Evolutionary conservation across 2,797 vertebrate species (phyloP), one percentile per base, ranked within the genome.

Genomic region (Onychomys arenicola): DNA sequence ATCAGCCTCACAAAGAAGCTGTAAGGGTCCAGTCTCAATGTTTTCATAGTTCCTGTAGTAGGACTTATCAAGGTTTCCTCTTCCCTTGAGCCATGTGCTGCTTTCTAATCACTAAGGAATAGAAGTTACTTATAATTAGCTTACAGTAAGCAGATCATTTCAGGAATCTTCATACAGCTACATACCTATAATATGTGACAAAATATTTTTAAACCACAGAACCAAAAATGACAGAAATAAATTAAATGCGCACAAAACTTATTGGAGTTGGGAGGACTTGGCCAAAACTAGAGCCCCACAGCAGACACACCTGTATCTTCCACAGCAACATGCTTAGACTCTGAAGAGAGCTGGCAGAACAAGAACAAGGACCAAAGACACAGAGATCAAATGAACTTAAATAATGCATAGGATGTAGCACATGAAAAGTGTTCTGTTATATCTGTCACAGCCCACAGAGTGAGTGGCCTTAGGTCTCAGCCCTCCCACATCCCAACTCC

Each of bases 131-230:
- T 76, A 89, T 32, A 76, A 87, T 43, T 63, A 61, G 25, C 57
- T 83, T 93, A 95, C 88, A 94, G 17, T n/a, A 96, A 59, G 67
- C 37, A 92, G 9, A 8, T 40, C 71, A 97, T 27, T 82, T 61
- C 40, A 96, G 80, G 37, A 89, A 43, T 90, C 88, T 84, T 37
- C 52, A 65, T 52, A 55, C 83, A 86, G 52, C 84, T 32, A 93
- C 4, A 57, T 14, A 46, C 19, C 52, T 90, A 46, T 32, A 87
- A 91, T 13, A 25, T 21, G 49, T 84, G 90, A 86, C n/a, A 95
- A 92, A 76, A 73, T 67, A 77, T 9, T 78, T 95, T 91, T 93
- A 84, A 83, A 63, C 14, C 80, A 71, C 16, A 83, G 49, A 78
- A 89, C 2, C 73, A 40, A 57, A 90, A 93, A 49, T 8, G 3